A percentile compares a stretch with the other conserved stretches of the same genome.
Evolutionary conservation across 2,888 invertebrate genomes (phyloP).

Genomic region (Camptogramma bilineatum): DNA sequence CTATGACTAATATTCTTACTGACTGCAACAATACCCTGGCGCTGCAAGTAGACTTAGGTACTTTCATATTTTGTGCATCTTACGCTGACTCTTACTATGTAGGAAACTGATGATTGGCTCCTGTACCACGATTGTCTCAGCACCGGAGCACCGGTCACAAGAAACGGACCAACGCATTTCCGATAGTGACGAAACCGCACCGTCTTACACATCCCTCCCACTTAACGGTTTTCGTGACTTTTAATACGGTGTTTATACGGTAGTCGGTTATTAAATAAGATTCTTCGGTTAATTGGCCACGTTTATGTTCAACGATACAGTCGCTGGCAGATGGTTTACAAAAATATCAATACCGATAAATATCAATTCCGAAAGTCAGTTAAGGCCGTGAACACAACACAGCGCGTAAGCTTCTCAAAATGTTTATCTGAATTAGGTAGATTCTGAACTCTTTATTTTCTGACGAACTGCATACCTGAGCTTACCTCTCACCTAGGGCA

Average conservation of each 20-base stretch:
- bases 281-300: slow-evolving; percentile 73
- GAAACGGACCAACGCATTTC: slow-evolving; percentile 69
- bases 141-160: slow-evolving; percentile 61
- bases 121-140: slow-evolving; percentile 61
- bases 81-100: not conserved
- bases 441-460: no score
- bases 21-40: no score
- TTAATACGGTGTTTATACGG: slow-evolving; percentile 77
- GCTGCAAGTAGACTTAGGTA: no score
- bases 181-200: slow-evolving; percentile 72
- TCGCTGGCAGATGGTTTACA: slow-evolving; percentile 3
- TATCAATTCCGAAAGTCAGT: not conserved
- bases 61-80: no score
- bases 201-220: slow-evolving; percentile 66
- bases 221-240: slow-evolving; percentile 75
- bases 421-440: not conserved
- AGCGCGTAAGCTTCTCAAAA: not conserved
- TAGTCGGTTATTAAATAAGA: slow-evolving; percentile 79
- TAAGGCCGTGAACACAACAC: not conserved
- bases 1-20: no score
- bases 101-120: slow-evolving; percentile 13
- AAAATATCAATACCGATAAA: not conserved
- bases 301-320: slow-evolving; percentile 59
- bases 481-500: no score
- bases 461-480: no score